phyloP scores from a whole-genome alignment of 1,140 invertebrate genomes.

The Plutomurus gul region DNA sequence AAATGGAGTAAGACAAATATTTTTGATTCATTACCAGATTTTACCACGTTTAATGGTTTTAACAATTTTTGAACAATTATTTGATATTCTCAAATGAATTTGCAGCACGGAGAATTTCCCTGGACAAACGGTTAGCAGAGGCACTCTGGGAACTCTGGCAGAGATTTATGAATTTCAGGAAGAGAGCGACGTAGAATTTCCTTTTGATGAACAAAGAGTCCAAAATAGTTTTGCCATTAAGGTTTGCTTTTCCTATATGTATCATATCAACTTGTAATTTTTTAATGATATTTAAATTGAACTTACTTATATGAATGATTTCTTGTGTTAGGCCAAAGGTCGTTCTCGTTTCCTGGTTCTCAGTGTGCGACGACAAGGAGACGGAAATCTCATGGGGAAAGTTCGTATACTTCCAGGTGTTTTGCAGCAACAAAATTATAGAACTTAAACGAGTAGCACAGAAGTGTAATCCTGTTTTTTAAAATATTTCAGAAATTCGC shows the following conservation, averaged over 20 bases:
- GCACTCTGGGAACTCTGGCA: slow-evolving; percentile 69
- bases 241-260: slow-evolving; percentile 21
- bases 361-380: slow-evolving; percentile 59
- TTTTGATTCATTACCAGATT: too few species aligned
- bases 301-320: slow-evolving; percentile 40
- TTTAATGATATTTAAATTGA: background rate
- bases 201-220: slow-evolving; percentile 36
- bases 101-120: slow-evolving; percentile 36
- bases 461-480: too few species aligned
- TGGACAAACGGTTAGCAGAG: slow-evolving; percentile 28
- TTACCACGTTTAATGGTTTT: too few species aligned
- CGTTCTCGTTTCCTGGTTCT: slow-evolving; percentile 69
- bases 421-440: too few species aligned
- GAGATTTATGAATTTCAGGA: slow-evolving; percentile 70
- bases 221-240: background rate
- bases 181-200: slow-evolving; percentile 54
- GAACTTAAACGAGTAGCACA: too few species aligned
- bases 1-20: slow-evolving; percentile 52
- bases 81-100: too few species aligned
- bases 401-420: slow-evolving; percentile 72
- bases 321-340: slow-evolving; percentile 67
- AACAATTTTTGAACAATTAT: too few species aligned
- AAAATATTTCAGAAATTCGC: slow-evolving; percentile 62
- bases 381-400: slow-evolving; percentile 63
- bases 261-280: background rate